Percentiles rank a stretch among this genome's conserved stretches.
Conservation (phyloP, 2,888 invertebrate genomes). For the Odontomyia ornata region DNA sequence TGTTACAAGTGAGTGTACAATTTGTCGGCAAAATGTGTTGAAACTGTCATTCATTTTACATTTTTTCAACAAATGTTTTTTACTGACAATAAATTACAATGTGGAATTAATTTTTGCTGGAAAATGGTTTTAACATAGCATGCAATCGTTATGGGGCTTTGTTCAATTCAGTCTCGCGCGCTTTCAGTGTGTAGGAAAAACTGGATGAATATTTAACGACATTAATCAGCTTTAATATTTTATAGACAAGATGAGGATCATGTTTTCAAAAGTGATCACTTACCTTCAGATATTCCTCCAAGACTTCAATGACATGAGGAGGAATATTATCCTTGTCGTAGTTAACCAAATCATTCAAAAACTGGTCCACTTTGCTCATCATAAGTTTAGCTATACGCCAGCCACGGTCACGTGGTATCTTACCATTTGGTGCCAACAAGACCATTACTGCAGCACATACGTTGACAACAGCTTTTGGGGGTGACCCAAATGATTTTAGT, state of each 20-base stretch:
- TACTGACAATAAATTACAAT: no score
- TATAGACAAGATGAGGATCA: no score
- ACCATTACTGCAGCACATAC: slow-evolving; percentile 90
- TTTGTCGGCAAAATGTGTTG: no score
- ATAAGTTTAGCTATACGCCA: slow-evolving; percentile 93
- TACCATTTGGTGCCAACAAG: slow-evolving; percentile 81
- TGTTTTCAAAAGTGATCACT: slow-evolving; percentile 6
- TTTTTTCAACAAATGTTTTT: no score
- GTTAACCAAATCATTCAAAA: slow-evolving; percentile 82
- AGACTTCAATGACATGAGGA: slow-evolving; percentile 84
- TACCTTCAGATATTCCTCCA: slow-evolving; percentile 63
- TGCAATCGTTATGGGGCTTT: neutral
- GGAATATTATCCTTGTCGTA: slow-evolving; percentile 96
- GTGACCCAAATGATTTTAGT: slow-evolving; percentile 92
- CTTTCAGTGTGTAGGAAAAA: no score
- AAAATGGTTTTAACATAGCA: neutral
- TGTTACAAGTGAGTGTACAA: neutral
- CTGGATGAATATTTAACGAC: no score
- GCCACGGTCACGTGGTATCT: slow-evolving; percentile 88
- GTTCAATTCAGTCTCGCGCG: no score
- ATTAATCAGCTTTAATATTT: no score
- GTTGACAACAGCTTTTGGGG: slow-evolving; percentile 89
- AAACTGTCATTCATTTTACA: no score
- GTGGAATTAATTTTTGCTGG: no score
- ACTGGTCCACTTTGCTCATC: slow-evolving; percentile 92